Evolutionary conservation across 2,113 vertebrate genomes (phyloP).

Genomic region (Rhynchomys soricoides): DNA sequence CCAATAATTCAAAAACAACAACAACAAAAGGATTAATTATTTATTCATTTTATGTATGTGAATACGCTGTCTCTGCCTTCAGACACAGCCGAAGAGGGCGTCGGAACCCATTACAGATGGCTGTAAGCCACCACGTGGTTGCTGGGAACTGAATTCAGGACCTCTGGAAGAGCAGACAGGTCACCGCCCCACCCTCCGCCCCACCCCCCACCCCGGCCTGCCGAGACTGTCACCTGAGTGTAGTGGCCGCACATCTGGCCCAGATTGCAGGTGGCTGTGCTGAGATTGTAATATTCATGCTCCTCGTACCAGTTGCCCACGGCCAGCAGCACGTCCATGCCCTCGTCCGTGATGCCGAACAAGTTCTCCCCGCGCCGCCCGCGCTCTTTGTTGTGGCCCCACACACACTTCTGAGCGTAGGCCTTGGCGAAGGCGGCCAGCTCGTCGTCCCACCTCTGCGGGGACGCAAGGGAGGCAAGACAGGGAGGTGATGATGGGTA

Average conservation of each 20-base stretch:
- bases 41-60: too few species aligned
- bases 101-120: too few species aligned
- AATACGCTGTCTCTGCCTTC: too few species aligned
- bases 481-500: not conserved
- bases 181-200: not conserved
- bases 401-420: constrained; percentile 86
- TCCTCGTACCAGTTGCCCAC: constrained; percentile 85
- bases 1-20: too few species aligned
- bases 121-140: too few species aligned
- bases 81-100: too few species aligned
- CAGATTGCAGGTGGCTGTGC: constrained; percentile 62
- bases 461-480: not conserved
- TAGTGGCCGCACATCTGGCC: constrained; percentile 89
- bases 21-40: too few species aligned
- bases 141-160: too few species aligned
- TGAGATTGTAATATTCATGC: constrained; percentile 84
- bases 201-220: not conserved
- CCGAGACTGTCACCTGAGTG: constrained; percentile 83
- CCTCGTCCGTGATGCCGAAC: constrained; percentile 84
- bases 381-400: constrained; percentile 88
- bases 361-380: constrained; percentile 87
- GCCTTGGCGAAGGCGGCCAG: constrained; percentile 86
- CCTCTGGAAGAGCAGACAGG: not conserved
- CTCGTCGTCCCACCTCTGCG: constrained; percentile 85
- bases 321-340: constrained; percentile 81